Conservation (phyloP, 2,113 vertebrate species). For the Passer montanus region DNA sequence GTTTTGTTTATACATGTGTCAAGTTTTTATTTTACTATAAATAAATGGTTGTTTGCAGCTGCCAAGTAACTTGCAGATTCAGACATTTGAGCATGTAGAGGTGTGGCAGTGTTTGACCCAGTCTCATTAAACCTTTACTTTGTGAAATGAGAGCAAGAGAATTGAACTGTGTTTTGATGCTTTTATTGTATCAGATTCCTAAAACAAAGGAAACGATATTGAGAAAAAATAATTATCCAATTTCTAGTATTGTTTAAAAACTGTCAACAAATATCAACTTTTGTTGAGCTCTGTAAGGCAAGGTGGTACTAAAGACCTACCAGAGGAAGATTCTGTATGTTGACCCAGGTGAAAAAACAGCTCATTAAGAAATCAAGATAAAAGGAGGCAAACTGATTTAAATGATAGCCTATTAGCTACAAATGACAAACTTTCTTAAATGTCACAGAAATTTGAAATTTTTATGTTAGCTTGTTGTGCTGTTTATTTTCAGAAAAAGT, state of each 20-base stretch:
- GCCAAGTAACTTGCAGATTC: neutral
- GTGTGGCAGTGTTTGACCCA: neutral
- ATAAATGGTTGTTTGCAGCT: neutral
- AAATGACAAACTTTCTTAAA: neutral
- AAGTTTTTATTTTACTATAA: neutral
- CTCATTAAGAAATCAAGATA: neutral
- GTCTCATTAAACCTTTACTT: neutral
- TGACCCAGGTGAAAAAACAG: neutral
- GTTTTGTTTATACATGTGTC: neutral
- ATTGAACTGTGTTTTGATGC: neutral
- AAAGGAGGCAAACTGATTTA: neutral
- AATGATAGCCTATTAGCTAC: neutral
- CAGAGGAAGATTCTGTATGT: neutral
- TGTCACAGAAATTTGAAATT: neutral
- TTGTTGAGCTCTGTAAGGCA: neutral
- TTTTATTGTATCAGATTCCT: neutral
- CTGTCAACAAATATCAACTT: neutral
- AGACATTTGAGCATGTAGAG: neutral
- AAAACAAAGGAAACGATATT: neutral
- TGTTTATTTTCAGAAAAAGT: neutral
- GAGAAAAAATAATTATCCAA: neutral
- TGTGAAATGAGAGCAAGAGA: neutral
- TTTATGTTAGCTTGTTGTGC: neutral
- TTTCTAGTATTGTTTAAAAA: neutral
- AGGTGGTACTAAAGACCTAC: neutral